Evolutionary conservation across 1,140 invertebrate genomes (phyloP).

Genomic region (Trypoxylus dichotomus): DNA sequence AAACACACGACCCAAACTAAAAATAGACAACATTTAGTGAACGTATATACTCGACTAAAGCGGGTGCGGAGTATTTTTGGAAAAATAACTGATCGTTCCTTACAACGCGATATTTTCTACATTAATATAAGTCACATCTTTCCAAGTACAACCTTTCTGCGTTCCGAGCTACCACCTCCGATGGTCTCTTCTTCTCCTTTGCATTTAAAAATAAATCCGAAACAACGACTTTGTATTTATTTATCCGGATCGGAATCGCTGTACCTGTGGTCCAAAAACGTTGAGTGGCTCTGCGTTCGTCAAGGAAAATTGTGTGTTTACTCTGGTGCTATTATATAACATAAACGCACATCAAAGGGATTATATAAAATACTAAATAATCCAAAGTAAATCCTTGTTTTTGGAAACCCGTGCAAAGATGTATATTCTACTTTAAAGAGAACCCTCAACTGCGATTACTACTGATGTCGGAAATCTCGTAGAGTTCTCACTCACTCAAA

Average conservation of each 20-base stretch:
- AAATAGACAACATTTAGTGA: constrained; percentile 13
- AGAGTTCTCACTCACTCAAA: too few relatives aligned
- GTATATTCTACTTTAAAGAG: background rate
- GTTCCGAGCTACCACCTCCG: background rate
- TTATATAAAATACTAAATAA: background rate
- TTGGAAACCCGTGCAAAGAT: background rate
- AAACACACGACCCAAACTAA: background rate
- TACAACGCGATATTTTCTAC: constrained; percentile 23
- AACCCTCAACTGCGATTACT: background rate
- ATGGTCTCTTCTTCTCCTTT: background rate
- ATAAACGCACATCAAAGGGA: background rate
- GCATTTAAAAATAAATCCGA: constrained; percentile 6
- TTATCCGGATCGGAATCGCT: constrained; percentile 12
- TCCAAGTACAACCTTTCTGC: constrained; percentile 11
- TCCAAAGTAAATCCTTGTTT: background rate
- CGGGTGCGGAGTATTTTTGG: constrained; percentile 7
- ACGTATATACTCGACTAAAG: background rate
- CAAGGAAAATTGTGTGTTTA: background rate
- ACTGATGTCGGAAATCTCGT: too few relatives aligned
- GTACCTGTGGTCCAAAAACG: background rate
- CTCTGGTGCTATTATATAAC: background rate
- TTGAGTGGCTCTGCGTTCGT: background rate
- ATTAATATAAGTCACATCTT: constrained; percentile 17
- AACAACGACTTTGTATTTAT: constrained; percentile 12
- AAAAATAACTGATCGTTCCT: constrained; percentile 18